Evolutionary conservation across 2,888 invertebrate genomes (phyloP), one percentile per base, ranked within the genome.

Genomic region (Sclerodermus sp.): DNA sequence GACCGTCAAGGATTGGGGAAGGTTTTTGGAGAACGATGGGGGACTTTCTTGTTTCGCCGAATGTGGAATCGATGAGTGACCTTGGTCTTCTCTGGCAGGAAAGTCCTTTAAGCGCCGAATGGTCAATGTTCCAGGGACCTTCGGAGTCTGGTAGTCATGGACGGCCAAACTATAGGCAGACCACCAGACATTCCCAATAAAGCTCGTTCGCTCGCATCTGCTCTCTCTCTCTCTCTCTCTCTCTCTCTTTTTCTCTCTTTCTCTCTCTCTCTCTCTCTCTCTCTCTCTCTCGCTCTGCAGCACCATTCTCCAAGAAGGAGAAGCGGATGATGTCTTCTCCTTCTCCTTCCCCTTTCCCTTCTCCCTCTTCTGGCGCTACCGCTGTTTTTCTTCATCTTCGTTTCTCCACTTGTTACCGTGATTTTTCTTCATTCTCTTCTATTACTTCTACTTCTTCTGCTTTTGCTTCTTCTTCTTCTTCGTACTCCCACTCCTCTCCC

Each of bases 81-180:
- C n/a, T n/a, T n/a, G n/a, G n/a, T n/a, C n/a, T n/a, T n/a, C n/a
- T n/a, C n/a, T n/a, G n/a, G n/a, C n/a, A n/a, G n/a, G 47, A 61
- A 64, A 62, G 61, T 68, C 67, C 69, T 71, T 71, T 67, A 65
- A 71, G 67, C 69, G 62, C 66, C 66, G 68, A 71, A 71, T 74
- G 74, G 74, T 74, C 74, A 73, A 74, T 68, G 74, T 72, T 73
- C 73, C 69, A 58, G 66, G 69, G 72, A 70, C 73, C 73, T 74
- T 74, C 72, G 67, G 52, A 60, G 63, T 61, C 63, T 60, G 57
- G 64, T 70, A 66, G 70, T 67, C 70, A 68, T 53, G 70, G 67
- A 71, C 69, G 62, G 63, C 66, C 67, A 68, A 73, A 72, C 70
- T 70, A 61, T 64, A 61, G 58, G 49, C 55, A 46, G 52, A 45